Percentiles rank a stretch among this genome's conserved stretches.
Evolutionary conservation across 2,888 invertebrate species (phyloP).

Genomic region (Tachina lurida): DNA sequence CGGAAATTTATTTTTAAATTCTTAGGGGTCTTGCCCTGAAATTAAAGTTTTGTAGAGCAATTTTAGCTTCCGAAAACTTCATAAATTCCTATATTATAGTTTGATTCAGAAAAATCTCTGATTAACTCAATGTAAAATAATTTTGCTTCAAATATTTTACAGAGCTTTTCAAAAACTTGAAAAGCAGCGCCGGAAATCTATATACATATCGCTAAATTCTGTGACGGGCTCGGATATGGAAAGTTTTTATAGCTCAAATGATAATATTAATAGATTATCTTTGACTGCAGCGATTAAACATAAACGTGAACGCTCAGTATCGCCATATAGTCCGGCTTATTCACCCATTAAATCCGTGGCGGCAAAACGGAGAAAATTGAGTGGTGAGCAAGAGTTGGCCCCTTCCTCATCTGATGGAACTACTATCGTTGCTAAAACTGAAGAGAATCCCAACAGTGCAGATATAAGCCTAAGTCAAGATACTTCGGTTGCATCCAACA

Average conservation of each 20-base stretch:
- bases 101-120: neutral
- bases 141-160: conserved; percentile 2
- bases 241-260: conserved; percentile 79
- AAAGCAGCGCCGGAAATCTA: conserved; percentile 74
- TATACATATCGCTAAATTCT: conserved; percentile 65
- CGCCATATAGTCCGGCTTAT: conserved; percentile 80
- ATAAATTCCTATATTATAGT: too few relatives aligned
- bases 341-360: conserved; percentile 77
- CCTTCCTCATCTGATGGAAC: neutral
- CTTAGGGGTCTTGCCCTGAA: too few relatives aligned
- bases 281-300: conserved; percentile 49
- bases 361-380: conserved; percentile 78
- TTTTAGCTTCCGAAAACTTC: too few relatives aligned
- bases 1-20: too few relatives aligned
- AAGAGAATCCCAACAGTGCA: neutral
- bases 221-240: conserved; percentile 77
- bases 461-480: conserved; percentile 51
- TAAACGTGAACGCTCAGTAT: conserved; percentile 80
- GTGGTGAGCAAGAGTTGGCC: conserved; percentile 57
- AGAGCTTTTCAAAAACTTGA: conserved; percentile 73
- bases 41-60: too few relatives aligned
- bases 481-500: conserved; percentile 18
- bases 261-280: conserved; percentile 74
- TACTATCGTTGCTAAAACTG: neutral
- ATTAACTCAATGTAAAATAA: neutral